Evolutionary conservation across 2,797 vertebrate species (phyloP), one percentile per base, ranked within the genome.

Genomic region (Pelobates cultripes): DNA sequence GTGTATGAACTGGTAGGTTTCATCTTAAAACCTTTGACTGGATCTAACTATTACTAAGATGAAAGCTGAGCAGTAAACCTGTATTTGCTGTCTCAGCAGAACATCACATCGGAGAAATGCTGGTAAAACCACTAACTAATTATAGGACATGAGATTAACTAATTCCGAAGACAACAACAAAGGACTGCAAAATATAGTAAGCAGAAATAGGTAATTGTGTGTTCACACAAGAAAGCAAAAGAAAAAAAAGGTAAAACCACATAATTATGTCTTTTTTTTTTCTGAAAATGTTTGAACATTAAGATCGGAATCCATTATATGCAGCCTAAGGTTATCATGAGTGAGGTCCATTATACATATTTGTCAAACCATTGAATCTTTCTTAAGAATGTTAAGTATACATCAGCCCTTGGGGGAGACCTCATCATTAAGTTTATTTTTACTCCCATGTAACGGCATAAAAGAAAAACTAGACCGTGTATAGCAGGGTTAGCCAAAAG

Each of bases 371-470:
- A 75, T 70, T 47, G 41, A 66, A 55, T 55, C 73, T 70, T 63
- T 42, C 9, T 14, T 69, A 80, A 73, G 78, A 80, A 80, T 73
- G 70, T 43, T 73, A 80, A 67, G 53, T 80, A 73, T 75, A 66
- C 41, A 73, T 55, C 14, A 79, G 77, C 12, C 17, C 61, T 64
- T 57, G 55, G 55, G 55, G 55, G 10, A 57, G 13, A 57, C 9
- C 55, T 4, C 8, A 12, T 12, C 47, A 51, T 3, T 5, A 51
- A 5, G 10, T 14, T 9, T 4, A 57, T 4, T 57, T 14, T 12
- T 12, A 57, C 10, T 57, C 13, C 55, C 55, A 57, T 57, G 55
- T 12, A 12, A 57, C 13, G 4, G 55, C 14, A 15, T 12, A 57
- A 14, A 57, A 1, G 14, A 57, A 57, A 57, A 57, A 57, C 28